These are phyloP conservation scores for Isurus oxyrinchus DNA, from an alignment of 2,113 vertebrate genomes.

Conservation along the genomic window DNA sequence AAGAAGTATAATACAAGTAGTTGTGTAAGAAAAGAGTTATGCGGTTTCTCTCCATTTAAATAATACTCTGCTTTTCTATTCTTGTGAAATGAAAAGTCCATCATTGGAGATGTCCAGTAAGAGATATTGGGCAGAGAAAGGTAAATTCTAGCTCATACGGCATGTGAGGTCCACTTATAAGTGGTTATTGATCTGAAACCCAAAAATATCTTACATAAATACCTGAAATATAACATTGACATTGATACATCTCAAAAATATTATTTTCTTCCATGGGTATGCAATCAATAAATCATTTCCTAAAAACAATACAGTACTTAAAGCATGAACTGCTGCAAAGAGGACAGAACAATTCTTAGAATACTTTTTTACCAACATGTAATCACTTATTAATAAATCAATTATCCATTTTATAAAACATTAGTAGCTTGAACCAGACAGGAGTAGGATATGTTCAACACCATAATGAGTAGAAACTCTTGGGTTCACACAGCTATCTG, in stretches of 20 bases:
- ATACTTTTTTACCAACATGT: conserved; percentile 45
- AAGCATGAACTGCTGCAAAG: background rate
- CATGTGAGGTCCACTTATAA: background rate
- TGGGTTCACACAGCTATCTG: conserved; percentile 48
- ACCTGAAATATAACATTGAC: background rate
- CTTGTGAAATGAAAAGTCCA: background rate
- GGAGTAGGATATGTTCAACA: conserved; percentile 40
- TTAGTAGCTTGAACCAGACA: conserved; percentile 47
- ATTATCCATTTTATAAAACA: conserved; percentile 52
- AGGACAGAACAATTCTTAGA: background rate
- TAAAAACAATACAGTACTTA: background rate
- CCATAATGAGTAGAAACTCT: conserved; percentile 51
- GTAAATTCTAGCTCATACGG: background rate
- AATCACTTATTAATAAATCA: conserved; percentile 52
- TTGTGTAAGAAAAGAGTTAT: background rate
- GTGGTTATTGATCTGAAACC: background rate
- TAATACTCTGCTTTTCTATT: no score
- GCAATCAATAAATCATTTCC: background rate
- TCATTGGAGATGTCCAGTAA: background rate
- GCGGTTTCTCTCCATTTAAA: no score
- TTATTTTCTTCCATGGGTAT: background rate
- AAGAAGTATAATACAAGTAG: background rate
- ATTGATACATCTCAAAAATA: background rate
- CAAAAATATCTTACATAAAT: background rate
- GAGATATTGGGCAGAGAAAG: background rate